Conservation (phyloP, 2,888 invertebrate species). For the Psylliodes chrysocephalus region DNA sequence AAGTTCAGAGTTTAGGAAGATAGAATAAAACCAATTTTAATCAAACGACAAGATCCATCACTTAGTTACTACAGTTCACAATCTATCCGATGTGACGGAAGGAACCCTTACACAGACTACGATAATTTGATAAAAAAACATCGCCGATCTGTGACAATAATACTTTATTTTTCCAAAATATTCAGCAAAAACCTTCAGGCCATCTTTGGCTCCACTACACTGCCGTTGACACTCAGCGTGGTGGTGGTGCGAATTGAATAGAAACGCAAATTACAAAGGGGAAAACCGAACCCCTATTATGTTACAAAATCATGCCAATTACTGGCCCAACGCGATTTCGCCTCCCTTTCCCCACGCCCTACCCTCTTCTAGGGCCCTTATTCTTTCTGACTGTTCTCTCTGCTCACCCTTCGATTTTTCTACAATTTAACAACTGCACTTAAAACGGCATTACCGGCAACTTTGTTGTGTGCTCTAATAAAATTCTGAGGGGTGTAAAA, state of each 20-base stretch:
- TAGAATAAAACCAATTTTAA: no score
- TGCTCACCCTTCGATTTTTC: conserved; percentile 34
- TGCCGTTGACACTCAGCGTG: conserved; percentile 24
- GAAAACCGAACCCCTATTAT: conserved; percentile 49
- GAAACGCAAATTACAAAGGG: conserved; percentile 49
- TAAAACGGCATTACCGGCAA: conserved; percentile 38
- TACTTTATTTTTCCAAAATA: no score
- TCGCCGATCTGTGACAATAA: no score
- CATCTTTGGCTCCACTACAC: conserved; percentile 19
- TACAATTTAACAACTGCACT: conserved; percentile 43
- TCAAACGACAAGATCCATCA: no score
- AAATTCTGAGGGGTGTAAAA: conserved; percentile 20
- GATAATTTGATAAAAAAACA: no score
- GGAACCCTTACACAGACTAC: no score
- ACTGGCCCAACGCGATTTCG: conserved; percentile 43
- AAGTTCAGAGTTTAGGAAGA: no score
- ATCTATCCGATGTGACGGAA: no score
- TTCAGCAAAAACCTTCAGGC: no score
- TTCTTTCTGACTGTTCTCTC: neutral
- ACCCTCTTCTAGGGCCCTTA: conserved; percentile 8
- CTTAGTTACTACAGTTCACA: no score
- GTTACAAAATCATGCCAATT: conserved; percentile 53
- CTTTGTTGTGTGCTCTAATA: conserved; percentile 35
- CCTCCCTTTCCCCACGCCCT: conserved; percentile 24
- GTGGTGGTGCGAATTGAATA: conserved; percentile 44